These are phyloP conservation scores for Helarctos malayanus DNA, from an alignment of 2,797 vertebrate genomes.

Conservation along the genomic window DNA sequence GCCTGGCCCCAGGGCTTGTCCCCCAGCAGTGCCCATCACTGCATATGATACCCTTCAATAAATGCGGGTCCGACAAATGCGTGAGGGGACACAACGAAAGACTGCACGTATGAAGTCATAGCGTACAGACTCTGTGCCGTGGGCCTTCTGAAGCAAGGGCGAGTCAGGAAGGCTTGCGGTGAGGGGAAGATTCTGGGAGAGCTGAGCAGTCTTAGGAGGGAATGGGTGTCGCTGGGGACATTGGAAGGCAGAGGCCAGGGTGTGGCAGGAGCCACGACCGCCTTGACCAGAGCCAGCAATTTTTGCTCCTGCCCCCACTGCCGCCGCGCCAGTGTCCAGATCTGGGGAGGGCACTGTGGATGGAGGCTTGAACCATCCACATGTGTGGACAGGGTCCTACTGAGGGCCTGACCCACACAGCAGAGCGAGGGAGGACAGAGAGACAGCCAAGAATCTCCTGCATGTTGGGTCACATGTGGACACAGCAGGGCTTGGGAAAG, in stretches of 20 bases:
- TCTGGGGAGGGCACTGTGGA: not conserved
- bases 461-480: not conserved
- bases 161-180: not conserved
- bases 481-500: not conserved
- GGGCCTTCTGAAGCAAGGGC: too few species aligned
- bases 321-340: not conserved
- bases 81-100: not conserved
- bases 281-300: not conserved
- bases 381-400: not conserved
- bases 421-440: not conserved
- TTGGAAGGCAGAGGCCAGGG: not conserved
- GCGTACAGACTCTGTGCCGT: not conserved
- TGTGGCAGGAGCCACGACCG: not conserved
- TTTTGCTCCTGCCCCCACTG: not conserved
- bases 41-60: not conserved
- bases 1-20: not conserved
- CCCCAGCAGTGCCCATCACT: not conserved
- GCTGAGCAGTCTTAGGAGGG: not conserved
- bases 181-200: not conserved
- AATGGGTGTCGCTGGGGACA: not conserved
- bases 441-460: not conserved
- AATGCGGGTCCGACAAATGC: not conserved
- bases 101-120: not conserved
- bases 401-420: not conserved
- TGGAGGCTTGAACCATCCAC: not conserved